Evolutionary conservation across 2,888 invertebrate genomes (phyloP).

Genomic region (Drosophila paucipuncta): DNA sequence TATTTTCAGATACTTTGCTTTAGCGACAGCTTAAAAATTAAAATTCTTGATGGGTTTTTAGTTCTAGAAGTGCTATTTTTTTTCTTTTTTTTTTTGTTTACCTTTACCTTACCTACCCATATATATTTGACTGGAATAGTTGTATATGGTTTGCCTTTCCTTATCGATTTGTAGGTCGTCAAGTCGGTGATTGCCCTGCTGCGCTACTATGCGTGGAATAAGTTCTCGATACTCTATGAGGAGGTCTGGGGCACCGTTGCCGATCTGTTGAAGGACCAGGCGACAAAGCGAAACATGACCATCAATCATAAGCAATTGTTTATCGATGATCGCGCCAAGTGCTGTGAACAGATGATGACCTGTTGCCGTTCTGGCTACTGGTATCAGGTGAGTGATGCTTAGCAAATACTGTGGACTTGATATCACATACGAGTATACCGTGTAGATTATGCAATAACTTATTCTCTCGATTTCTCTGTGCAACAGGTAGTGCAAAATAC

Average conservation of each 20-base stretch:
- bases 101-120: not conserved
- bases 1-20: not conserved
- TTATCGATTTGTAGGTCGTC: slow-evolving; percentile 89
- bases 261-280: slow-evolving; percentile 91
- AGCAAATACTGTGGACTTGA: not conserved
- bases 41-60: not conserved
- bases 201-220: slow-evolving; percentile 96
- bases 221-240: slow-evolving; percentile 95
- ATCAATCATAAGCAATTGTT: slow-evolving; percentile 92
- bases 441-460: not conserved
- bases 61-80: not conserved
- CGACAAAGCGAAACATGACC: slow-evolving; percentile 91
- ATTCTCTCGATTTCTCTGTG: too few species aligned
- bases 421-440: not conserved
- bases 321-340: slow-evolving; percentile 89
- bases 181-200: slow-evolving; percentile 97
- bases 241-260: slow-evolving; percentile 93
- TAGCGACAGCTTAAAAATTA: not conserved
- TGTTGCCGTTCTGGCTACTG: slow-evolving; percentile 93
- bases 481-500: slow-evolving; percentile 89
- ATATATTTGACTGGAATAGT: not conserved
- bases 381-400: slow-evolving; percentile 88
- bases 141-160: slow-evolving; percentile 8
- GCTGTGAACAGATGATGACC: slow-evolving; percentile 90
- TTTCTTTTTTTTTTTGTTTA: not conserved